Percentiles rank a stretch among this genome's conserved stretches.
phyloP scores from a whole-genome alignment of 2,113 vertebrate species.

The Panthera tigris region DNA sequence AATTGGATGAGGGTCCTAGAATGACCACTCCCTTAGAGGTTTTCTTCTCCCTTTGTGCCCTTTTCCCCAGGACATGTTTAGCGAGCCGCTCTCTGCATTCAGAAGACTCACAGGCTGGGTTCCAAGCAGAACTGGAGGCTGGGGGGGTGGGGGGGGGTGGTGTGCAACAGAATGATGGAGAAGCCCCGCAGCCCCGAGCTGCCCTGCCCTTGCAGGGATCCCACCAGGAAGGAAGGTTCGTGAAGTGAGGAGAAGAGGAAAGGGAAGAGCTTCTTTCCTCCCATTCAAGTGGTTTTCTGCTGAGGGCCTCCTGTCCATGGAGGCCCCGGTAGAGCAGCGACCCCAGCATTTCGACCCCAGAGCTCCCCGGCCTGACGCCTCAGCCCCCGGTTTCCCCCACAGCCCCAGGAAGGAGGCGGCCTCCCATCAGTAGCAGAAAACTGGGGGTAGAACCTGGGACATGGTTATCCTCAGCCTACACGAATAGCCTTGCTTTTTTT shows the following conservation, averaged over 20 bases:
- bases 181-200: not conserved
- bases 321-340: fast-evolving
- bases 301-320: fast-evolving
- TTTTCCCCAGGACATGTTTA: not conserved
- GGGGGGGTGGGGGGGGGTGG: too few species aligned
- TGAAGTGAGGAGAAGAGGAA: not conserved
- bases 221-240: not conserved
- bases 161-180: not conserved
- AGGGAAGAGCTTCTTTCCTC: not conserved
- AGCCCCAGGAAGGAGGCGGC: not conserved
- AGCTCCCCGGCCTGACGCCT: not conserved
- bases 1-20: not conserved
- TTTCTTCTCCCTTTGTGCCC: not conserved
- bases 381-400: not conserved
- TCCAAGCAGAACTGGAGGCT: not conserved
- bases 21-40: not conserved
- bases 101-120: not conserved
- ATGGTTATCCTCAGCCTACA: not conserved
- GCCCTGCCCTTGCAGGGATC: not conserved
- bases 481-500: not conserved
- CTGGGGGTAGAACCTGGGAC: not conserved
- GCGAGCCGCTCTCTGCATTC: not conserved
- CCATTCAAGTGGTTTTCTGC: not conserved
- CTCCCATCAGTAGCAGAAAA: fast-evolving
- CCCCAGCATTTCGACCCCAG: fast-evolving